phyloP scores from a whole-genome alignment of 2,113 vertebrate genomes.

The Grammomys surdaster region DNA sequence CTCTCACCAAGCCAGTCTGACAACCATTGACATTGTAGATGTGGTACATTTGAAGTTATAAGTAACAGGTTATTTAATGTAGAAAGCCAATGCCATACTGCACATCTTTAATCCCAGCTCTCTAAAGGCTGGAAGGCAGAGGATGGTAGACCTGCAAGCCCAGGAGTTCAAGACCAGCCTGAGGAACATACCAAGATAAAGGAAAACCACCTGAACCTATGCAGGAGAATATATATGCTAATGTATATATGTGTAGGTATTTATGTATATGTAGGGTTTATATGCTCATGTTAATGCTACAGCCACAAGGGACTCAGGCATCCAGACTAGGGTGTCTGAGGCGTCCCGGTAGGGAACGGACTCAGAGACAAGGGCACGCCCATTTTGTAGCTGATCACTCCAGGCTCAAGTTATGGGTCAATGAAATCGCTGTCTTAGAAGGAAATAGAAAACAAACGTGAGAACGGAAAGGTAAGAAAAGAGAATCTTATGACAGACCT shows the following conservation, averaged over 20 bases:
- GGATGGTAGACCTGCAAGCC: neutral
- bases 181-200: neutral
- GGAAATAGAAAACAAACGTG: neutral
- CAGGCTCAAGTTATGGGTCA: constrained; percentile 19
- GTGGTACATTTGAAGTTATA: neutral
- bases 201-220: neutral
- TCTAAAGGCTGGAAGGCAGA: neutral
- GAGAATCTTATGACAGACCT: neutral
- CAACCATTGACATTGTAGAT: neutral
- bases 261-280: neutral
- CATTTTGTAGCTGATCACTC: neutral
- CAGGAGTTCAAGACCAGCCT: neutral
- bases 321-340: neutral
- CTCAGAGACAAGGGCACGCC: too few relatives aligned
- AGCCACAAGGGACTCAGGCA: neutral
- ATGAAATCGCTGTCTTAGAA: neutral
- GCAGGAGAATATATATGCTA: too few relatives aligned
- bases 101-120: neutral
- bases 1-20: neutral
- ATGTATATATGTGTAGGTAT: too few relatives aligned
- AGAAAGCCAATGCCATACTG: too few relatives aligned
- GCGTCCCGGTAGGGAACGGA: neutral
- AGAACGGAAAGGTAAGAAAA: neutral
- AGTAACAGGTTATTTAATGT: neutral
- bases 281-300: neutral